Evolutionary conservation across 2,797 vertebrate genomes (phyloP).

Genomic region (Aulostomus chinensis): DNA sequence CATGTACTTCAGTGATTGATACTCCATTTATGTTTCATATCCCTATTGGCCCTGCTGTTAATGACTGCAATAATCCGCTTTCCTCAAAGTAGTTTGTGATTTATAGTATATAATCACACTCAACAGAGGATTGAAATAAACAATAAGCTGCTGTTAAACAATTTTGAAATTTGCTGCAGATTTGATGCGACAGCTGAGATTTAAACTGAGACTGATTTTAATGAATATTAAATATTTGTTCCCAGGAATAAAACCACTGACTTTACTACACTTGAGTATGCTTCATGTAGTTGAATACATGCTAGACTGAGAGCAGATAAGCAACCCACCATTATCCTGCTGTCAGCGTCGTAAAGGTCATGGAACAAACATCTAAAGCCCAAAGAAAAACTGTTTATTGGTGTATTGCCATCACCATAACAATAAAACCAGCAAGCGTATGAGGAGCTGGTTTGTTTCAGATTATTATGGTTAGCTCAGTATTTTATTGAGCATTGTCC

Average conservation of each 20-base stretch:
- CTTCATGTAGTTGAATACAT: constrained; percentile 11
- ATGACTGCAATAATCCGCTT: constrained; percentile 17
- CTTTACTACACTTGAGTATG: constrained; percentile 5
- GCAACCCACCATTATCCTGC: constrained; percentile 28
- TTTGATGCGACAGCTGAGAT: too few species aligned
- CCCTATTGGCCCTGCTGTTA: background rate
- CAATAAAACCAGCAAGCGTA: constrained; percentile 43
- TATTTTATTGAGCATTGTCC: constrained; percentile 42
- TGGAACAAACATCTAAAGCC: constrained; percentile 59
- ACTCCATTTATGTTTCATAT: background rate
- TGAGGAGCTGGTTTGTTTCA: constrained; percentile 50
- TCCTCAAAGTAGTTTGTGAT: constrained; percentile 17
- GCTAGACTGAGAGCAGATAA: constrained; percentile 31
- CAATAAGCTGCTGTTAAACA: constrained; percentile 4
- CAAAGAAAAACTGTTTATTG: constrained; percentile 56
- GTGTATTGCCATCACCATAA: constrained; percentile 24
- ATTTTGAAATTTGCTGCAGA: too few species aligned
- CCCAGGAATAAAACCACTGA: too few species aligned
- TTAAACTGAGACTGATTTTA: too few species aligned
- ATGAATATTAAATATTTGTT: too few species aligned
- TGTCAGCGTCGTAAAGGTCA: constrained; percentile 67
- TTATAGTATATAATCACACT: constrained; percentile 14
- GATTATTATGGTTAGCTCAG: constrained; percentile 33
- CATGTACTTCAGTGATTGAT: background rate
- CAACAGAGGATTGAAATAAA: background rate